Percentiles rank a stretch among this genome's conserved stretches.
phyloP scores from a whole-genome alignment of 1,140 invertebrate genomes.

The Mylabris phalerata region DNA sequence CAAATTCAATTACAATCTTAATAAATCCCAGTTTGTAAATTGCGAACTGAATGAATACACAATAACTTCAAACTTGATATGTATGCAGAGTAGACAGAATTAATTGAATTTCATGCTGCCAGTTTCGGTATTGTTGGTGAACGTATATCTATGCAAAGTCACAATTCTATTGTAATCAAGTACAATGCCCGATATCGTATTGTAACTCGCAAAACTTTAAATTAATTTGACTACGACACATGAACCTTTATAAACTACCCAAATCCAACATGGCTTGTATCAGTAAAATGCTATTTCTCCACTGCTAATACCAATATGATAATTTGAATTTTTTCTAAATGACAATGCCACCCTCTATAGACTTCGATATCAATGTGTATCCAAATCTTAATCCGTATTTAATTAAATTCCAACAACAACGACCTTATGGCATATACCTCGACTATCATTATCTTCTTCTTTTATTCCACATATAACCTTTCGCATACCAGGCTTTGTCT shows the following conservation, averaged over 20 bases:
- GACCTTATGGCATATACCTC: slow-evolving; percentile 27
- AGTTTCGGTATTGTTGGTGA: slow-evolving; percentile 23
- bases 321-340: neutral
- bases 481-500: slow-evolving; percentile 37
- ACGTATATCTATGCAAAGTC: slow-evolving; percentile 31
- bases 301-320: neutral
- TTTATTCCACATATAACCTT: slow-evolving; percentile 41
- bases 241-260: neutral
- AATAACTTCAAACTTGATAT: slow-evolving; percentile 30
- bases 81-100: slow-evolving; percentile 25
- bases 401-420: slow-evolving; percentile 41
- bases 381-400: slow-evolving; percentile 35
- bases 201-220: slow-evolving; percentile 25
- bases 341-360: too few species aligned
- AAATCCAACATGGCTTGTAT: neutral
- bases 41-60: slow-evolving; percentile 26
- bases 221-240: slow-evolving; percentile 17
- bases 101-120: slow-evolving; percentile 30
- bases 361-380: too few species aligned
- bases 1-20: slow-evolving; percentile 25
- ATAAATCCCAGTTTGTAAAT: slow-evolving; percentile 16
- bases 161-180: slow-evolving; percentile 27
- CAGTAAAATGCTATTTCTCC: neutral
- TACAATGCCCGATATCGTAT: slow-evolving; percentile 18
- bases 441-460: slow-evolving; percentile 38